Percentiles rank a stretch among this genome's conserved stretches.
phyloP scores from a whole-genome alignment of 1,140 invertebrate species.

The Megalonaias nervosa region DNA sequence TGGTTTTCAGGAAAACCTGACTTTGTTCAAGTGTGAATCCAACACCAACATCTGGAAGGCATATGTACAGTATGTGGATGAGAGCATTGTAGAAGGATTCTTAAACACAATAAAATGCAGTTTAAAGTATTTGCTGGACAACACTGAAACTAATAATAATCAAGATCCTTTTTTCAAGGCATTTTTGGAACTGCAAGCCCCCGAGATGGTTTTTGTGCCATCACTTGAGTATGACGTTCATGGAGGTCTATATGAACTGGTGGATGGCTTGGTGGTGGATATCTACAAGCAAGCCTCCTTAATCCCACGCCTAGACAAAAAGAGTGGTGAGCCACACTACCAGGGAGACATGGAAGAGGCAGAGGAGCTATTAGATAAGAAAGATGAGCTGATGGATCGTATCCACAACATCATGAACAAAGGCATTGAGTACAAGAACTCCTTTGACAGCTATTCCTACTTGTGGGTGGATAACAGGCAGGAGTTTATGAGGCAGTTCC shows the following conservation, averaged over 20 bases:
- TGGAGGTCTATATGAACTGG: constrained; percentile 82
- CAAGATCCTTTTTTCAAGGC: constrained; percentile 89
- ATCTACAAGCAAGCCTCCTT: constrained; percentile 87
- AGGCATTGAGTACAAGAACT: constrained; percentile 52
- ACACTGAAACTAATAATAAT: constrained; percentile 86
- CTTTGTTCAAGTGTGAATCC: constrained; percentile 82
- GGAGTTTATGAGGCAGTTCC: constrained; percentile 90
- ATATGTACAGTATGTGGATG: constrained; percentile 90
- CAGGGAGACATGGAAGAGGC: constrained; percentile 69
- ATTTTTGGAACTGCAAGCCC: constrained; percentile 84
- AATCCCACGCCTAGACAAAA: constrained; percentile 76
- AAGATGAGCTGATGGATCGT: constrained; percentile 64
- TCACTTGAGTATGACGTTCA: constrained; percentile 84
- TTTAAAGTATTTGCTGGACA: constrained; percentile 89
- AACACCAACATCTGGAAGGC: constrained; percentile 82
- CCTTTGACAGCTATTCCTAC: constrained; percentile 74
- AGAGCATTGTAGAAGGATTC: constrained; percentile 86
- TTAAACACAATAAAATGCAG: constrained; percentile 81
- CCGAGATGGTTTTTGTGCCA: constrained; percentile 81
- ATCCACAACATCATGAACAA: constrained; percentile 49
- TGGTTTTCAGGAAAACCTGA: constrained; percentile 80
- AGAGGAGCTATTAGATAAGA: constrained; percentile 69
- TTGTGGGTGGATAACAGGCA: constrained; percentile 90
- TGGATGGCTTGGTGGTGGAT: constrained; percentile 84
- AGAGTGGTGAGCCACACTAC: constrained; percentile 69